phyloP scores from a whole-genome alignment of 2,888 invertebrate species.

The Notocelia uddmanniana region DNA sequence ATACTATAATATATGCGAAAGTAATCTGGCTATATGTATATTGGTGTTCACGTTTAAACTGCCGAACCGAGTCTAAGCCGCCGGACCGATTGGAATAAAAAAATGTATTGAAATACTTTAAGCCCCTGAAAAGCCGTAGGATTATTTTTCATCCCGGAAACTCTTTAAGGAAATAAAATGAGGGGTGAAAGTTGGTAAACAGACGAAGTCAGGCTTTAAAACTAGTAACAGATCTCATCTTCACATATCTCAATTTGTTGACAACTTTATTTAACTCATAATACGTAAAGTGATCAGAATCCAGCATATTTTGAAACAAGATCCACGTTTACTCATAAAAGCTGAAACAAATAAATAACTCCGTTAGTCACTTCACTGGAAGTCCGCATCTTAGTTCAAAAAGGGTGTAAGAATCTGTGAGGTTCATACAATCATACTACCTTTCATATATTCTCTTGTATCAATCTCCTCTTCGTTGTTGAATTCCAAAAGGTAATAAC shows the following conservation, averaged over 20 bases:
- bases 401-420: constrained; percentile 3
- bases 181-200: neutral
- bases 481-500: constrained; percentile 5
- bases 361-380: constrained; percentile 45
- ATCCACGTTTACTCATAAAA: constrained; percentile 46
- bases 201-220: neutral
- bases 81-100: neutral
- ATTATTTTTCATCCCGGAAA: neutral
- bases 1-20: neutral
- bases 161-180: neutral
- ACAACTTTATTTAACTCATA: constrained; percentile 23
- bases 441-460: neutral
- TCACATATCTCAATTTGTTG: constrained; percentile 29
- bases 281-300: constrained; percentile 39
- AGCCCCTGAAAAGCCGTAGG: neutral
- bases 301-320: constrained; percentile 41
- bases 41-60: no score
- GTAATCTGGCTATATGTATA: neutral
- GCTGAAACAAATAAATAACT: constrained; percentile 46
- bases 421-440: neutral
- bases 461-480: neutral
- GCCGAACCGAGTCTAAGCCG: no score
- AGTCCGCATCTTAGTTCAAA: constrained; percentile 7
- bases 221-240: neutral
- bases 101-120: neutral